Percentiles rank a stretch among this genome's conserved stretches.
Evolutionary conservation across 2,888 invertebrate species (phyloP).

Genomic region (Athalia circularis): DNA sequence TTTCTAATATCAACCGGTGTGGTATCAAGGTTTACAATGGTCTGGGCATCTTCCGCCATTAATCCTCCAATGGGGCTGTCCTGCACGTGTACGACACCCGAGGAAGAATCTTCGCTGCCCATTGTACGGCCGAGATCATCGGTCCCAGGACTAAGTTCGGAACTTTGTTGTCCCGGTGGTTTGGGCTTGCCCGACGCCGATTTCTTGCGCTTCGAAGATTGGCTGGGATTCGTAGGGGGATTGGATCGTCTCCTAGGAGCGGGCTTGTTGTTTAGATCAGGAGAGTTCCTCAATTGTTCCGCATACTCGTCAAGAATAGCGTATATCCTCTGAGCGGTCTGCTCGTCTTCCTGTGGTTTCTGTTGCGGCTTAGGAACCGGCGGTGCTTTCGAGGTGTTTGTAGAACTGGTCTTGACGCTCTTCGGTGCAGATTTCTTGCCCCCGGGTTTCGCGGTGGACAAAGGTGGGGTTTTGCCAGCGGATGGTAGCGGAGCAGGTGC

Average conservation of each 20-base stretch:
- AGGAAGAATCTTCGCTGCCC: constrained; percentile 87
- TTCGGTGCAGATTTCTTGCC: constrained; percentile 75
- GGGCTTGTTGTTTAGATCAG: constrained; percentile 87
- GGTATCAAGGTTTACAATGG: constrained; percentile 58
- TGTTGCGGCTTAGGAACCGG: constrained; percentile 82
- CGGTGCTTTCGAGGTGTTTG: constrained; percentile 79
- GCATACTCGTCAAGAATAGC: constrained; percentile 88
- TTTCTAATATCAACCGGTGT: constrained; percentile 63
- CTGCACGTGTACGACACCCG: constrained; percentile 77
- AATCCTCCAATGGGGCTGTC: constrained; percentile 73
- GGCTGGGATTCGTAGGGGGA: constrained; percentile 83
- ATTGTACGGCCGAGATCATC: constrained; percentile 83
- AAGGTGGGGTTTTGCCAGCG: constrained; percentile 75
- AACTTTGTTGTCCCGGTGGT: constrained; percentile 71
- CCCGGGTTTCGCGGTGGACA: constrained; percentile 65
- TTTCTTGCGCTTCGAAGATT: constrained; percentile 83
- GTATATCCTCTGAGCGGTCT: constrained; percentile 86
- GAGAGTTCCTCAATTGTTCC: constrained; percentile 86
- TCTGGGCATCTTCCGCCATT: constrained; percentile 66
- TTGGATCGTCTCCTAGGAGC: constrained; percentile 86
- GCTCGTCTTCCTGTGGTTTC: constrained; percentile 88
- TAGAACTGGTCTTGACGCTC: constrained; percentile 78
- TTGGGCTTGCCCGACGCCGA: constrained; percentile 79
- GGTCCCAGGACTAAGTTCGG: constrained; percentile 79
- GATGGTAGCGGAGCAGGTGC: constrained; percentile 74